Base-by-base conservation (phyloP, 1,140 invertebrate species). In the Drosophila lacertosa region DNA sequence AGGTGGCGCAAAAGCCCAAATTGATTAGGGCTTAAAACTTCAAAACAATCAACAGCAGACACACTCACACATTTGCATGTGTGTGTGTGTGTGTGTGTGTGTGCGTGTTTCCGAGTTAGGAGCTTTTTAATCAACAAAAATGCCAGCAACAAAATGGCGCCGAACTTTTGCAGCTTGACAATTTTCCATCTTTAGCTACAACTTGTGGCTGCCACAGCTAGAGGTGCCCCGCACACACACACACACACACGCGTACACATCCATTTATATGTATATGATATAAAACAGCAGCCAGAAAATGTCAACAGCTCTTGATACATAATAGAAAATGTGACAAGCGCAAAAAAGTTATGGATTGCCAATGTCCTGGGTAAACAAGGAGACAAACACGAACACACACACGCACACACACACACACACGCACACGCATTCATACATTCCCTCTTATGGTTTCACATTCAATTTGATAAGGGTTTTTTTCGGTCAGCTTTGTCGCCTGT, bases 11-110 rank as follows among this genome's bases (percentile, higher is more conserved):
- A 86, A 70, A 67, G 73, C 81, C 79, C 81, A 77, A 86, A 84
- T 84, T 86, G 80, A 84, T 84, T 86, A 86, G 80, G 81, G 80
- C 80, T 86, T 76, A 77, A 76, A 84, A 79, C 78, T 84, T 78
- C 78, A 86, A 84, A 84, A 84, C 80, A 84, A 84, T 84, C 81
- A 84, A 67, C 44, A 69, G 48, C 62, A 77, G 76, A 73, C 22
- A 47, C 40, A 63, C 24, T 40, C 32, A 62, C 18, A 54, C 9
- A 18, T 4, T 32, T 13, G 4, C 33, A 42, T 16, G 33, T 15
- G 7, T 15, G 6, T 39, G 2, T 4, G n/a, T 18, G 13, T 55
- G 16, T 20, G 6, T 42, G 20, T 20, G 16, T 39, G 16, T n/a
- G 7, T 9, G 5, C 11, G 32, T 3, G 10, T 66, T 32, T 16